Conservation (phyloP, 2,113 vertebrate species). For the Chamaetylas fuelleborni region DNA sequence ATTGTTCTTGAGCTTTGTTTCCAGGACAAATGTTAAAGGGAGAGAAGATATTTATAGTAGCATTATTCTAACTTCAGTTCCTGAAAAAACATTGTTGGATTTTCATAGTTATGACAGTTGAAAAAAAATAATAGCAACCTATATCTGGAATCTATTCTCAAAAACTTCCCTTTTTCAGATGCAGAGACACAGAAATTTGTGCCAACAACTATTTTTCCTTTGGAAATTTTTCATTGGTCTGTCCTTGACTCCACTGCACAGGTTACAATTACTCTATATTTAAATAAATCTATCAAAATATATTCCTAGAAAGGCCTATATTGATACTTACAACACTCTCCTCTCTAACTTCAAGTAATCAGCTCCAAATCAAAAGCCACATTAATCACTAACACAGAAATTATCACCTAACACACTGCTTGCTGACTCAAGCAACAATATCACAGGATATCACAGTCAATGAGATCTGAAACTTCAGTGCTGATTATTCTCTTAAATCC, state of each 20-base stretch:
- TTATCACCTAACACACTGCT: background rate
- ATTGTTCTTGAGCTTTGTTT: background rate
- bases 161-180: background rate
- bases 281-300: background rate
- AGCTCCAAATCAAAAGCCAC: background rate
- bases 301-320: background rate
- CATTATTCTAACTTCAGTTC: background rate
- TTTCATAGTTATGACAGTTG: background rate
- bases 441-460: background rate
- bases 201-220: background rate
- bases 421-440: background rate
- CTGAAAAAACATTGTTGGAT: background rate
- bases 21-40: background rate
- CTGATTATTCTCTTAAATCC: background rate
- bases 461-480: background rate
- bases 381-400: background rate
- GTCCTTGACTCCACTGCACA: background rate
- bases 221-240: background rate
- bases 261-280: background rate
- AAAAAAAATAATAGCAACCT: background rate
- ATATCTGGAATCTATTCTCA: background rate
- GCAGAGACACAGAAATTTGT: background rate
- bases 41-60: background rate
- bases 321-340: background rate
- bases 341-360: background rate